Evolutionary conservation across 64 coral and sea anemone genomes (phyloP).

Genomic region (Catalaphyllia jardinei): DNA sequence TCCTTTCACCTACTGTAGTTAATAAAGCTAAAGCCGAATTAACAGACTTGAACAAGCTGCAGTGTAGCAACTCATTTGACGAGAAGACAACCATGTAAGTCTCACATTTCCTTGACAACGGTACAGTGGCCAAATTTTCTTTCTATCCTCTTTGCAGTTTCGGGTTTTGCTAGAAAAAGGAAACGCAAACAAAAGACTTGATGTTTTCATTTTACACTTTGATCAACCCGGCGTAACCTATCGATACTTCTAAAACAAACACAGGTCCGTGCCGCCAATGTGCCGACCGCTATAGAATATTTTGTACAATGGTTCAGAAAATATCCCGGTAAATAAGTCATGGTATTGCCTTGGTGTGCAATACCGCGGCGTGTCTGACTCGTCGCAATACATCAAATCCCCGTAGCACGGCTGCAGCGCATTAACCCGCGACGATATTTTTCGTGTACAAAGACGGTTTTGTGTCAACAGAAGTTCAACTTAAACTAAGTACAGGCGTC

Average conservation of each 20-base stretch:
- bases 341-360: constrained; percentile 14
- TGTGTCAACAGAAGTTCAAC: constrained; percentile 10
- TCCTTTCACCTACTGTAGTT: neutral
- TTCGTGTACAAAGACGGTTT: constrained; percentile 17
- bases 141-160: neutral
- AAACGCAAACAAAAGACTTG: constrained; percentile 46
- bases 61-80: neutral
- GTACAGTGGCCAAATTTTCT: neutral
- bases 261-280: constrained; percentile 36
- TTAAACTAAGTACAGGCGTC: constrained; percentile 57
- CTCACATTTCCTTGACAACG: neutral
- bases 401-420: neutral
- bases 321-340: constrained; percentile 39
- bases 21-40: constrained; percentile 5
- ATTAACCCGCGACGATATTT: neutral
- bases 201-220: constrained; percentile 48
- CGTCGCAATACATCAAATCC: constrained; percentile 35
- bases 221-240: constrained; percentile 54
- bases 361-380: constrained; percentile 50
- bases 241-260: constrained; percentile 50
- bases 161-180: neutral
- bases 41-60: constrained; percentile 9
- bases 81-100: neutral
- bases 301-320: constrained; percentile 44
- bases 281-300: constrained; percentile 51